Percentiles rank a stretch among this genome's conserved stretches.
Evolutionary conservation across 30 jellyfish, hydroid and myxozoan genomes (phyloP).

Genomic region (Turritopsis dohrnii): DNA sequence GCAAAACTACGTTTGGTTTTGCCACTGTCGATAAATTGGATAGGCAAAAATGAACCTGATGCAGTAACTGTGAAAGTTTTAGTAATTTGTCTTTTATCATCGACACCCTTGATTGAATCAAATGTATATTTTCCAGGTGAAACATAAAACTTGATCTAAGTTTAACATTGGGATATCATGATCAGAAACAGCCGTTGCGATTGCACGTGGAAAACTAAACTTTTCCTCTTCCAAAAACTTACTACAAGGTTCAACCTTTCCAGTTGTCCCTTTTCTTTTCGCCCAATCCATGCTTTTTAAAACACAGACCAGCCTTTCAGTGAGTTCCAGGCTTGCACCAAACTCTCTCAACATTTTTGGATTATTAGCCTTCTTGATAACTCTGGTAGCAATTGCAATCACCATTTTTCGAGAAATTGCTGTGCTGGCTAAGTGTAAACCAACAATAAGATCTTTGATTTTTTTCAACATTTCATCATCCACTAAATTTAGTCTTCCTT

Average conservation of each 20-base stretch:
- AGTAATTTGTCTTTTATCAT: background rate
- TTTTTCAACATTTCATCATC: conserved; percentile 11
- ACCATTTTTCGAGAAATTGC: conserved; percentile 5
- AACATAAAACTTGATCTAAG: conserved; percentile 15
- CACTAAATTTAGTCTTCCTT: background rate
- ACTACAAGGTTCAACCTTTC: conserved; percentile 12
- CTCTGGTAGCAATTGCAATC: background rate
- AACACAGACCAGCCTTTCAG: background rate
- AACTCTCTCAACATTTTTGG: too few relatives aligned
- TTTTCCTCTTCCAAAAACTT: conserved; percentile 20
- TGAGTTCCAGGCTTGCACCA: too few relatives aligned
- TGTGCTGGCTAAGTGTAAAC: background rate
- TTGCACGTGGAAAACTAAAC: background rate
- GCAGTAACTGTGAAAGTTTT: conserved; percentile 1
- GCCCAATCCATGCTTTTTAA: conserved; percentile 6
- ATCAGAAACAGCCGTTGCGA: conserved; percentile 1
- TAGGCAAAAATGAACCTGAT: conserved; percentile 18
- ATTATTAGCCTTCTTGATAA: conserved; percentile 7
- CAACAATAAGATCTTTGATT: background rate
- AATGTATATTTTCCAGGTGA: conserved; percentile 20
- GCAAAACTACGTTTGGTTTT: conserved; percentile 8
- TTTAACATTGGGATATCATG: conserved; percentile 9
- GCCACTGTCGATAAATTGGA: conserved; percentile 12
- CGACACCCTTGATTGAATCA: conserved; percentile 7
- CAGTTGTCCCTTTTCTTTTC: conserved; percentile 24